Conservation (phyloP, 2,888 invertebrate genomes). For the Heteromyza rotundicornis region DNA sequence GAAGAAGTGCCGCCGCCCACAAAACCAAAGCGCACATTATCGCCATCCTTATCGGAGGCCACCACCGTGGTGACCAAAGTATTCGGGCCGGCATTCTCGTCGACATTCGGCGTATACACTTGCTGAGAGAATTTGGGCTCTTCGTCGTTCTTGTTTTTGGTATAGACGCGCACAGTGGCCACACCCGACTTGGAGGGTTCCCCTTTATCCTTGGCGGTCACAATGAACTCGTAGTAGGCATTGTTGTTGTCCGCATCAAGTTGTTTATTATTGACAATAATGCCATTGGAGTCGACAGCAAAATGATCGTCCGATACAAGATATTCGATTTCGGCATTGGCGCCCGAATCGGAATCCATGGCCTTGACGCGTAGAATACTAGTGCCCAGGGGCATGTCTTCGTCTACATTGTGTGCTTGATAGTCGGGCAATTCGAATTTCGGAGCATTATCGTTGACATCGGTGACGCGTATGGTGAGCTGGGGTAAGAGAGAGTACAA, state of each 20-base stretch:
- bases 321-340: slow-evolving; percentile 94
- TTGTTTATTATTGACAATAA: slow-evolving; percentile 91
- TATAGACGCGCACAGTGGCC: slow-evolving; percentile 92
- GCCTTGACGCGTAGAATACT: slow-evolving; percentile 95
- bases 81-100: slow-evolving; percentile 94
- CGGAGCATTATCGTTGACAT: slow-evolving; percentile 97
- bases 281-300: slow-evolving; percentile 89
- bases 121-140: slow-evolving; percentile 96
- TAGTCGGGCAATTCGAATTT: slow-evolving; percentile 96
- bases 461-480: slow-evolving; percentile 92
- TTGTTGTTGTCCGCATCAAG: slow-evolving; percentile 96
- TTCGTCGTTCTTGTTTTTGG: slow-evolving; percentile 98
- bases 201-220: slow-evolving; percentile 94
- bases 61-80: slow-evolving; percentile 96
- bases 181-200: slow-evolving; percentile 91
- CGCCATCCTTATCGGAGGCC: slow-evolving; percentile 96
- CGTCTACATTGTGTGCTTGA: slow-evolving; percentile 94
- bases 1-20: slow-evolving; percentile 89
- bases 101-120: slow-evolving; percentile 95
- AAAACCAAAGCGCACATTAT: slow-evolving; percentile 91
- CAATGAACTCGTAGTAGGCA: slow-evolving; percentile 93
- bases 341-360: slow-evolving; percentile 92
- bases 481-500: too few species aligned
- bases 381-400: slow-evolving; percentile 90
- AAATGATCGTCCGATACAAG: slow-evolving; percentile 92